Conservation (phyloP, 35 echinoderm and acorn worm species). For the Holothuria glaberrima region DNA sequence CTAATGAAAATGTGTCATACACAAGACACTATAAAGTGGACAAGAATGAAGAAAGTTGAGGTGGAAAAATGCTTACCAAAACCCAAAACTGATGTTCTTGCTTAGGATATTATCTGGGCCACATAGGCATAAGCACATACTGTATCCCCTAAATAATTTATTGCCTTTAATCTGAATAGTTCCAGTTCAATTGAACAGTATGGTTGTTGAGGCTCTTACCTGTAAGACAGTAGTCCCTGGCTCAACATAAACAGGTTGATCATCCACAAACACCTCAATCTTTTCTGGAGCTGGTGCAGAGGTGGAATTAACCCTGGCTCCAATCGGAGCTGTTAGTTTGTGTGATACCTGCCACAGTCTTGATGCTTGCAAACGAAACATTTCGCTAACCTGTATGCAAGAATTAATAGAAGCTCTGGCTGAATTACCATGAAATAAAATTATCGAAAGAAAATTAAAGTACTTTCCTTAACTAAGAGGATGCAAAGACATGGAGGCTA, state of each 20-base stretch:
- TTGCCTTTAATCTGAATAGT: no score
- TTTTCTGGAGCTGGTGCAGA: conserved; percentile 80
- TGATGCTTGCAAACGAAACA: conserved; percentile 85
- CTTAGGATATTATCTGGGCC: not conserved
- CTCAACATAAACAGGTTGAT: conserved; percentile 88
- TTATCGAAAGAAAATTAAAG: not conserved
- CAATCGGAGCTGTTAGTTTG: conserved; percentile 57
- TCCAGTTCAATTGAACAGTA: not conserved
- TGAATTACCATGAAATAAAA: not conserved
- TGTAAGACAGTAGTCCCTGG: conserved; percentile 96
- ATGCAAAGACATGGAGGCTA: no score
- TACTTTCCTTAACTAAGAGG: not conserved
- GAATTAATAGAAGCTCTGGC: not conserved
- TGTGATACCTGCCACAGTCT: conserved; percentile 65
- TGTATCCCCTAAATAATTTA: no score
- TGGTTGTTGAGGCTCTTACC: conserved; percentile 2
- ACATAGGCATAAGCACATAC: no score
- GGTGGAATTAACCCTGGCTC: conserved; percentile 49
- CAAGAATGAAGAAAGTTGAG: not conserved
- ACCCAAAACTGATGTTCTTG: not conserved
- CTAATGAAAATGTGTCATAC: not conserved
- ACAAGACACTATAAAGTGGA: not conserved
- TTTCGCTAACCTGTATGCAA: conserved; percentile 39
- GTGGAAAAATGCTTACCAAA: not conserved
- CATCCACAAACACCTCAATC: conserved; percentile 96